Evolutionary conservation across 2,888 invertebrate species (phyloP), one percentile per base, ranked within the genome.

Genomic region (Pammene fasciana): DNA sequence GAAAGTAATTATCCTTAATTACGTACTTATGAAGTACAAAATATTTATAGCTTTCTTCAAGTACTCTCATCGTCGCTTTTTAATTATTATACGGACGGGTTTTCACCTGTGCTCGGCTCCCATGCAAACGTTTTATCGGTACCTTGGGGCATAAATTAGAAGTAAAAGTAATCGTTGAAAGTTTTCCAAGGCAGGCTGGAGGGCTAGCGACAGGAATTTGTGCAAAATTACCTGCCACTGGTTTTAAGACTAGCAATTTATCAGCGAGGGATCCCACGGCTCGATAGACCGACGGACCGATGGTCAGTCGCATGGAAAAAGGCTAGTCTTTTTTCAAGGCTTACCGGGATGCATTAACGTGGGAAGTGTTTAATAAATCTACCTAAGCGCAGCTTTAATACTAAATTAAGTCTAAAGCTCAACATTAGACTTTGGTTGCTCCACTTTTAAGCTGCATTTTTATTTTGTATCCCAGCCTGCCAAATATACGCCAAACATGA

Each of bases 241-340:
- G 90, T 92, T 92, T 90, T 92, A 93, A 94, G 92, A 90, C 92
- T 88, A 88, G 93, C 93, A 93, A 94, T 94, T 94, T 94, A 94
- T 94, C 94, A 94, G 92, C 76, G 81, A 78, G 81, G 83, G 82
- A 81, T 81, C 81, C 75, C 80, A 81, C 81, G 79, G 79, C 83
- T 83, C 82, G 83, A 86, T 87, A 85, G 84, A 83, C 83, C 79
- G 75, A 73, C 76, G 75, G 74, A 71, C 72, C 67, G 71, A 71
- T 70, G 67, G 68, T 80, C 82, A 81, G 78, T 81, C 82, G 76
- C 76, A 80, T 82, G 84, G 86, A 86, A 88, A 89, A 88, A 86
- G 77, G 83, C 80, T 65, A 65, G 70, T 68, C 68, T 70, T 67
- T 70, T 67, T 66, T 70, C 67, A 67, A 67, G 70, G 67, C 56